Conservation (phyloP, 2,888 invertebrate species). For the Stenotaenia linearis region DNA sequence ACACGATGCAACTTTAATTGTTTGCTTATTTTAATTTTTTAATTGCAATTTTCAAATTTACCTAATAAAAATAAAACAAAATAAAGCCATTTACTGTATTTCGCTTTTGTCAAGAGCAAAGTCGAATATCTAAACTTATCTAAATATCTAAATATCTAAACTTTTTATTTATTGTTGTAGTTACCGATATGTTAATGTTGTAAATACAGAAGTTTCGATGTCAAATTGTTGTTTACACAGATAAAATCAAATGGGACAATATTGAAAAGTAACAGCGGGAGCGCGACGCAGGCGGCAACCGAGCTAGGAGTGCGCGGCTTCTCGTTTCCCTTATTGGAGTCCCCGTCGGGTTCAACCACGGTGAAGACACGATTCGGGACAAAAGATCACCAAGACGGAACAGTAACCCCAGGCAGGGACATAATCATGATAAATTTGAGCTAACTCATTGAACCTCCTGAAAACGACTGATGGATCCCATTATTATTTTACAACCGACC, state of each 20-base stretch:
- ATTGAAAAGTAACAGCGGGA: not conserved
- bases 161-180: too few relatives aligned
- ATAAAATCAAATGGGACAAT: not conserved
- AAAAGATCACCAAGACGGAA: not conserved
- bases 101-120: too few relatives aligned
- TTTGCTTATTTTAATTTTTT: too few relatives aligned
- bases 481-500: not conserved
- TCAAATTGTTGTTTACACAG: not conserved
- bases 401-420: not conserved
- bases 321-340: not conserved
- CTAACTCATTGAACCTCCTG: not conserved
- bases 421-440: not conserved
- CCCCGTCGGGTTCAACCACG: not conserved
- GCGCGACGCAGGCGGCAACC: not conserved
- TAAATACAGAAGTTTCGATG: not conserved
- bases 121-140: too few relatives aligned
- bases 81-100: too few relatives aligned
- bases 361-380: not conserved
- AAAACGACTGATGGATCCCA: not conserved
- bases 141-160: too few relatives aligned
- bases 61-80: too few relatives aligned
- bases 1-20: too few relatives aligned
- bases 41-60: too few relatives aligned
- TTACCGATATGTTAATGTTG: too few relatives aligned
- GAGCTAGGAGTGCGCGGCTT: not conserved